Evolutionary conservation across 2,113 vertebrate species (phyloP).

Genomic region (Morphnarchus princeps): DNA sequence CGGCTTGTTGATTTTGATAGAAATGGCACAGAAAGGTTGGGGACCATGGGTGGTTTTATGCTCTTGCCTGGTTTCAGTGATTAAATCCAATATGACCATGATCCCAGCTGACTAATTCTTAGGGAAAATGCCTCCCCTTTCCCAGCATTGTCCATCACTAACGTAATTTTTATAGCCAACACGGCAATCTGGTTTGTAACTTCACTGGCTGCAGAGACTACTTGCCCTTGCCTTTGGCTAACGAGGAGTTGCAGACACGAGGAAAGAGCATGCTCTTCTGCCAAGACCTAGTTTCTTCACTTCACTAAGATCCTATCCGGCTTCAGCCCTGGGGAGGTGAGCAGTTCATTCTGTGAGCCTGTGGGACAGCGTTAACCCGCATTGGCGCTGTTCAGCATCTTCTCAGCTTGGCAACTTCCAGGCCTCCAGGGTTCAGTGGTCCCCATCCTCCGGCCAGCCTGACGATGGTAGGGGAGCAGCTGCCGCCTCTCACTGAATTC

Average conservation of each 20-base stretch:
- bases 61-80: not conserved
- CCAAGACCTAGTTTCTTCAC: not conserved
- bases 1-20: not conserved
- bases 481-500: conserved; percentile 4
- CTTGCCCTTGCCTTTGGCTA: not conserved
- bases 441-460: not conserved
- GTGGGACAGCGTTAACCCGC: not conserved
- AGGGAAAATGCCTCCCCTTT: not conserved
- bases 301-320: not conserved
- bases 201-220: not conserved
- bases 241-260: not conserved
- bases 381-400: accelerated
- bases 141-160: not conserved
- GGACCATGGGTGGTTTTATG: not conserved
- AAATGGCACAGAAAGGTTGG: not conserved
- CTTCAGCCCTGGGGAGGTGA: not conserved
- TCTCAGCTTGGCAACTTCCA: not conserved
- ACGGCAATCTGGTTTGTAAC: not conserved
- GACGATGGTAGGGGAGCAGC: conserved; percentile 33
- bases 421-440: not conserved
- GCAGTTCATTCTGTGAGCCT: not conserved
- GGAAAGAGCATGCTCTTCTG: not conserved
- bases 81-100: not conserved
- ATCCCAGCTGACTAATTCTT: not conserved
- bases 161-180: not conserved